Evolutionary conservation across 2,888 invertebrate genomes (phyloP).

Genomic region (Tinea semifulvella): DNA sequence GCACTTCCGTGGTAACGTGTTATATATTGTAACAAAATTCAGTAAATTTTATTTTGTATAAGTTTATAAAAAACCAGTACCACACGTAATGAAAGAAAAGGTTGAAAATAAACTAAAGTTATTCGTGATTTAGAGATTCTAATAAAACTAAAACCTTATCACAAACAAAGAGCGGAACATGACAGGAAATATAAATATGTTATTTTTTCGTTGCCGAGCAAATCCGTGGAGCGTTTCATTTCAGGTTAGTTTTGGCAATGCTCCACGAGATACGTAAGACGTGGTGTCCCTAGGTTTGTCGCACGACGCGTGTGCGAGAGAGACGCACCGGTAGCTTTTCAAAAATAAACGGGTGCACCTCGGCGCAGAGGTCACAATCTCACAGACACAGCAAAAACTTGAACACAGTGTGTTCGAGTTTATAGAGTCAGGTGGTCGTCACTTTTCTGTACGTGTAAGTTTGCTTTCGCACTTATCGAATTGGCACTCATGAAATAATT

Average conservation of each 20-base stretch:
- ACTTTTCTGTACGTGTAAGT: no score
- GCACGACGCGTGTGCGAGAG: not conserved
- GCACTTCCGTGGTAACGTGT: no score
- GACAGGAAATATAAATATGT: conserved; percentile 7
- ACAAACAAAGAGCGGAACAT: conserved; percentile 2
- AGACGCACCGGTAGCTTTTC: conserved; percentile 11
- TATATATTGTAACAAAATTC: no score
- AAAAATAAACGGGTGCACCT: conserved; percentile 13
- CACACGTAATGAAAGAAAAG: no score
- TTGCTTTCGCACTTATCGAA: no score
- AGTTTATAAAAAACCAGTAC: no score
- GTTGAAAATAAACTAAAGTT: no score
- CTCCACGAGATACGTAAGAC: conserved; percentile 12
- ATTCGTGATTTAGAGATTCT: no score
- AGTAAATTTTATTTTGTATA: no score
- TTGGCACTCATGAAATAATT: no score
- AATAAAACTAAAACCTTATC: conserved; percentile 1
- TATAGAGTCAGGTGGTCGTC: no score
- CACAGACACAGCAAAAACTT: not conserved
- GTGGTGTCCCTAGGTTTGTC: not conserved
- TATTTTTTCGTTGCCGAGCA: conserved; percentile 7
- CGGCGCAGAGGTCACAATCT: not conserved
- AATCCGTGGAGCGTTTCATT: conserved; percentile 6
- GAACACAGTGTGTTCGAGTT: no score
- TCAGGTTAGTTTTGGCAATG: conserved; percentile 11